phyloP scores from a whole-genome alignment of 2,797 vertebrate genomes.

The Pseudochromis fuscus region DNA sequence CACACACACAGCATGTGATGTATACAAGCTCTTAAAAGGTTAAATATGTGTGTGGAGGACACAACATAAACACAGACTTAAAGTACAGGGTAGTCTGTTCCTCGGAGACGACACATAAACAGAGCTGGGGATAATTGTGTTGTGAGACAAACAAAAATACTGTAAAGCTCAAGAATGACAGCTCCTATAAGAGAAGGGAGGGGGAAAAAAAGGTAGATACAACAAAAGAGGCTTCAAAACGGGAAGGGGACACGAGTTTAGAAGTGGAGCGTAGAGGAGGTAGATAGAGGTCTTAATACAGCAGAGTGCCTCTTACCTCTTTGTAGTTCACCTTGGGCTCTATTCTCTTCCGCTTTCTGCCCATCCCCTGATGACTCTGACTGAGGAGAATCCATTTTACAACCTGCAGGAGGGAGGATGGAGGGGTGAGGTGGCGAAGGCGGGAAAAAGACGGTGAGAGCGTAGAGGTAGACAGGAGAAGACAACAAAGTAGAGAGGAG shows the following conservation, averaged over 20 bases:
- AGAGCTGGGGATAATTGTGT: constrained; percentile 52
- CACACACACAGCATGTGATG: constrained; percentile 57
- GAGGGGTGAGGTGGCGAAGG: constrained; percentile 47
- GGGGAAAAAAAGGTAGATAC: background rate
- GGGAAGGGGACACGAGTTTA: background rate
- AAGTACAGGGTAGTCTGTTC: constrained; percentile 56
- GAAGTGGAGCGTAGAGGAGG: constrained; percentile 17
- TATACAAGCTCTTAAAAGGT: constrained; percentile 77
- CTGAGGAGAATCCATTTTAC: constrained; percentile 92
- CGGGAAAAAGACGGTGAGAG: constrained; percentile 58
- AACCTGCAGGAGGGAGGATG: constrained; percentile 85
- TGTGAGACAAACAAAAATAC: constrained; percentile 47
- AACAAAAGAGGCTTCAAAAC: constrained; percentile 21
- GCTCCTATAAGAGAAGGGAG: constrained; percentile 6
- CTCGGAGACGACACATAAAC: constrained; percentile 69
- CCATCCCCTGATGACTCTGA: constrained; percentile 86
- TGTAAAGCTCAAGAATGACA: constrained; percentile 20
- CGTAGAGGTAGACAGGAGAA: constrained; percentile 42
- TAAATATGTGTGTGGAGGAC: constrained; percentile 56
- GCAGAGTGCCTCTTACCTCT: constrained; percentile 87
- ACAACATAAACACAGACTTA: constrained; percentile 70
- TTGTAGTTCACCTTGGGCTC: constrained; percentile 86
- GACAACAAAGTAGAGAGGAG: constrained; percentile 51
- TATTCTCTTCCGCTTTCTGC: constrained; percentile 88
- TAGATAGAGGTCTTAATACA: constrained; percentile 63